Base-by-base conservation (phyloP, 2,113 vertebrate genomes). In the Peromyscus maniculatus region DNA sequence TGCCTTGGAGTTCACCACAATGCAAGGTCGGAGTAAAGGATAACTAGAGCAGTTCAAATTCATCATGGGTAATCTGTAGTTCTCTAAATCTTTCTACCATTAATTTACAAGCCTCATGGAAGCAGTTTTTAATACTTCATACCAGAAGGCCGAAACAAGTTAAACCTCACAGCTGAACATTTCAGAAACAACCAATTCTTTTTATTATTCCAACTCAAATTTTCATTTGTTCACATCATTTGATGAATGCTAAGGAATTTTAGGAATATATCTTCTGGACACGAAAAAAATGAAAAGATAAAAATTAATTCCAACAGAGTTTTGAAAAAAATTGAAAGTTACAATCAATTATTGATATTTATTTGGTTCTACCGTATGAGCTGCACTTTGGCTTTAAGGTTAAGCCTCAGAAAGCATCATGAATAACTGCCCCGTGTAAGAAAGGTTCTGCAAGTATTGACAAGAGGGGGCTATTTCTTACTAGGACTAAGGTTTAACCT, bases 301-400 rank as follows among this genome's bases (percentile, higher is more conserved):
- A 97, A 96, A 98, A 97, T 80, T 7, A 69, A 28, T 64, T 91
- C 13, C 84, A 92, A 95, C 33, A 98, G 97, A 97, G 93, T 69
- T 55, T 95, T 72, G n/a, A 92, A 92, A 74, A 72, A 93, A 96
- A 36, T 4, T 55, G 67, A 91, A 72, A 59, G 9, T 69, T 75
- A 75, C 13, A 43, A 91, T 78, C 43, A 67, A 57, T 74, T 57
- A 91, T 62, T 91, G 80, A 31, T 16, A 72, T 31, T 87, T 69
- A 52, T 5, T 31, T 57, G 31, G 59, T 16, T 77, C n/a, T 84
- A 43, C 52, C 39, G 43, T 22, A 15, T 28, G 1, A 91, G 55
- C 28, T 36, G 28, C 31, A 93, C 57, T 82, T 59, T 31, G 19
- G 52, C 43, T 62, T 92, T 59, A 46, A 93, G 36, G 69, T 36